Evolutionary conservation across 1,140 invertebrate genomes (phyloP), one percentile per base, ranked within the genome.

Genomic region (Heliothis virescens): DNA sequence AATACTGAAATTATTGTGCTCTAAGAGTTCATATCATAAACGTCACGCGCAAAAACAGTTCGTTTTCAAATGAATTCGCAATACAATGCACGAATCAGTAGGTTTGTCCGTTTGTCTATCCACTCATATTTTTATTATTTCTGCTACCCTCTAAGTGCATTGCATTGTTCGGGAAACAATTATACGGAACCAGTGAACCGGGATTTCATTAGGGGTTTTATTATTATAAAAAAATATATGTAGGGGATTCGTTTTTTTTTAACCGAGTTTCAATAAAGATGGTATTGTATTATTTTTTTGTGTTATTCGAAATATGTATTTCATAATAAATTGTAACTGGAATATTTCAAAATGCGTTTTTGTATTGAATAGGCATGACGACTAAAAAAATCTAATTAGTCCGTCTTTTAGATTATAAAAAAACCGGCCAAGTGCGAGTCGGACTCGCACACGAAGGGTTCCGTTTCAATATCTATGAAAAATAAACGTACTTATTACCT

Each of bases 91-190:
- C 29, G n/a, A 65, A 65, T 65, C 62, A 65, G 29, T 10, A 3
- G 41, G 62, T 16, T 65, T 48, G 62, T 18, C 62, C 62, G 62
- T 16, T 65, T 48, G 62, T 18, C 62, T 65, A 65, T 65, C 34
- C 62, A 65, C 41, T 65, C 62, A 47, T 65, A 65, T 21, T 65
- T 65, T 65, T 65, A 65, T 65, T 65, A 65, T 47, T 65, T 12
- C 62, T 63, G n/a, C 29, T 16, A 18, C 16, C 62, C 62, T 41
- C 41, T 59, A 59, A 59, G 57, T 13, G 41, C 29, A 10, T 18
- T 1, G 62, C 16, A 65, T 65, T 65, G 62, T 65, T 12, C 62
- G 18, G 5, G 34, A 41, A 41, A 41, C 34, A 47, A 18, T 34
- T 48, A 65, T 65, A 65, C 34, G 41, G 16, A 34, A 41, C 62